Conservation (phyloP, 2,113 vertebrate species). For the Pterophyllum scalare region DNA sequence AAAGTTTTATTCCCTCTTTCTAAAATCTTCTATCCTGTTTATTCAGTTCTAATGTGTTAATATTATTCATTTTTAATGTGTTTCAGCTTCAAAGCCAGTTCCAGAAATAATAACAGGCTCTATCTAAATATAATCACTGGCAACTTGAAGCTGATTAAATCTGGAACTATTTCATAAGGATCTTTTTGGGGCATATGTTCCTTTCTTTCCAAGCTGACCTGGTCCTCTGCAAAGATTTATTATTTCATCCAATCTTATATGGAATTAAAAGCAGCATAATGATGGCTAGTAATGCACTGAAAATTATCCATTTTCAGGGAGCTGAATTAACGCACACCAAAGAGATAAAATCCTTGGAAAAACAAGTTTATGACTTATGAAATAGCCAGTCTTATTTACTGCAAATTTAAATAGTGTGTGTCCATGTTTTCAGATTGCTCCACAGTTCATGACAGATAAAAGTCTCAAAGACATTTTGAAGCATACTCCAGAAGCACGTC, state of each 20-base stretch:
- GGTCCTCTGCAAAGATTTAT: not conserved
- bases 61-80: not conserved
- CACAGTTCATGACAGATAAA: constrained; percentile 80
- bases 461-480: constrained; percentile 81
- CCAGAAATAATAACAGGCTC: too few species aligned
- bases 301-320: not conserved
- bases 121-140: too few species aligned
- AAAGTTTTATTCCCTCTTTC: not conserved
- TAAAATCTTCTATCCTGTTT: not conserved
- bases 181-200: not conserved
- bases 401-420: not conserved
- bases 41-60: not conserved
- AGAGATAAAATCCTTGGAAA: not conserved
- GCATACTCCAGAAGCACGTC: constrained; percentile 79
- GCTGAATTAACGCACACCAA: not conserved
- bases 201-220: not conserved
- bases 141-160: not conserved
- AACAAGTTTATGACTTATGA: not conserved
- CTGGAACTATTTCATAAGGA: not conserved
- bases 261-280: not conserved
- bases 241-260: not conserved
- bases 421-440: constrained; percentile 81
- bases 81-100: not conserved
- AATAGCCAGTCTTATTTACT: not conserved
- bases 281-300: not conserved